A percentile compares a stretch with the other conserved stretches of the same genome.
phyloP scores from a whole-genome alignment of 2,797 vertebrate species.

The Neostethus bicornis region DNA sequence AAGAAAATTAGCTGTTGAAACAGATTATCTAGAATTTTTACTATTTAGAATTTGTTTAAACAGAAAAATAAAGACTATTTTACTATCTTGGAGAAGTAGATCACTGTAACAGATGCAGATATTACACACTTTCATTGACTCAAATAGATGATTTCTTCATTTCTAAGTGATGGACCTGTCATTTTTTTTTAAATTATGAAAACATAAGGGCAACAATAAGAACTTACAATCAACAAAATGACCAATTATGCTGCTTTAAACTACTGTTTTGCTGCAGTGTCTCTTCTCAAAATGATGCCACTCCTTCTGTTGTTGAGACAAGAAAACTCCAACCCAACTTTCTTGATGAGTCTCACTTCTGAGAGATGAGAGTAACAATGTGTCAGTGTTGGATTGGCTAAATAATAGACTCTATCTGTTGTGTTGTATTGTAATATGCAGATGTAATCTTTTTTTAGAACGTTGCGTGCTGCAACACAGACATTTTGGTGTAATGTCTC shows the following conservation, averaged over 20 bases:
- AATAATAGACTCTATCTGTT: background rate
- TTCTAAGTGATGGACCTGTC: background rate
- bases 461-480: background rate
- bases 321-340: background rate
- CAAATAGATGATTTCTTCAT: constrained; percentile 3
- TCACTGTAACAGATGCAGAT: background rate
- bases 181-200: constrained; percentile 14
- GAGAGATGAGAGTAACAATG: background rate
- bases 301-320: background rate
- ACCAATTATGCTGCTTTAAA: background rate
- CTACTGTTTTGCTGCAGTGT: constrained; percentile 1
- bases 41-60: too few species aligned
- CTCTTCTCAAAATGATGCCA: background rate
- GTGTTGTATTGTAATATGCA: background rate
- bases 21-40: too few species aligned
- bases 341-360: background rate
- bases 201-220: background rate
- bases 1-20: too few species aligned
- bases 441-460: too few species aligned
- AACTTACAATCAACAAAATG: background rate
- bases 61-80: too few species aligned
- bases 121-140: background rate
- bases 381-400: background rate
- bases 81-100: too few species aligned
- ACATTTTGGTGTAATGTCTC: constrained; percentile 20